phyloP scores from a whole-genome alignment of 2,797 vertebrate species.

The Emydoidea blandingii region DNA sequence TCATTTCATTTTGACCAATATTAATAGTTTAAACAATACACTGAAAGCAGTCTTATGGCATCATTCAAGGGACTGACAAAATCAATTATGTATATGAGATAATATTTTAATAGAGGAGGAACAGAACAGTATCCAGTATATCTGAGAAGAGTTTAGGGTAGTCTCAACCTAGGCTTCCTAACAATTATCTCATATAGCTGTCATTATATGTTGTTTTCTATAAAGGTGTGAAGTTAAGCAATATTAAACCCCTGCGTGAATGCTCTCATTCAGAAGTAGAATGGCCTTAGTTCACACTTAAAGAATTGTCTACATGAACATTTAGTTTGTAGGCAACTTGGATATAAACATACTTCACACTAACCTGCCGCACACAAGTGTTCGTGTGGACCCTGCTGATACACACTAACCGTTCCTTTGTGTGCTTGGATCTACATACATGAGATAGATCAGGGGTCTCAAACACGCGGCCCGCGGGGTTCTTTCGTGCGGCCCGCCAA shows the following conservation, averaged over 20 bases:
- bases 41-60: background rate
- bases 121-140: background rate
- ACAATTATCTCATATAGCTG: background rate
- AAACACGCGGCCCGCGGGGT: no score
- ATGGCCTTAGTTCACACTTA: background rate
- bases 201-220: background rate
- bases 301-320: background rate
- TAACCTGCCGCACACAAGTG: background rate
- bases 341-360: background rate
- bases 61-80: background rate
- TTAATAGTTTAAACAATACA: background rate
- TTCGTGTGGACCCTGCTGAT: background rate
- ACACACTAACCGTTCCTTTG: background rate
- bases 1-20: no score
- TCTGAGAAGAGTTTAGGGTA: background rate
- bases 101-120: background rate
- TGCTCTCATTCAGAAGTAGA: background rate
- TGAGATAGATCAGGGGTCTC: background rate
- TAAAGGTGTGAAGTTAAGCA: background rate
- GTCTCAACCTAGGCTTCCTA: background rate
- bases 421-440: background rate
- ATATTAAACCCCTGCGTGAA: background rate
- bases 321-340: background rate
- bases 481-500: no score
- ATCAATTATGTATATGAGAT: background rate